Conservation (phyloP, 2,113 vertebrate species). For the Ifrita kowaldi region DNA sequence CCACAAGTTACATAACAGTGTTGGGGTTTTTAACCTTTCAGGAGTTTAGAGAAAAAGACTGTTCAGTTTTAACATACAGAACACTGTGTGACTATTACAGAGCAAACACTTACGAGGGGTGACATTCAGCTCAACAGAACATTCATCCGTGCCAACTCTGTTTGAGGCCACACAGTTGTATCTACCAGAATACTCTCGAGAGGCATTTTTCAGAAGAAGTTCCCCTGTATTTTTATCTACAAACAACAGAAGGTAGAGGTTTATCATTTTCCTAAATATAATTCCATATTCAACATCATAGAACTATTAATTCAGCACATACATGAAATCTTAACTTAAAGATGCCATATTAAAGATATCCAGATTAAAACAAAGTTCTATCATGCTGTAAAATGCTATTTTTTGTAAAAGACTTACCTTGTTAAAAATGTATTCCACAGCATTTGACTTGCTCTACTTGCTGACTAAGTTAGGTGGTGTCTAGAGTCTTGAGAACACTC, state of each 20-base stretch:
- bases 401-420: background rate
- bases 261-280: background rate
- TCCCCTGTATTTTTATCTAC: constrained; percentile 80
- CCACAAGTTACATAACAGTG: background rate
- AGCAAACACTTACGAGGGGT: constrained; percentile 83
- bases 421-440: background rate
- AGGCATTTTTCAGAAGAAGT: constrained; percentile 85
- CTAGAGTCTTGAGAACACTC: background rate
- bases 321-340: background rate
- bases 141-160: constrained; percentile 85
- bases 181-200: constrained; percentile 78
- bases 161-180: constrained; percentile 85
- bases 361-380: background rate
- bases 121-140: constrained; percentile 78
- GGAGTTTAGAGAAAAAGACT: background rate
- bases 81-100: background rate
- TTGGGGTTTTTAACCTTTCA: background rate
- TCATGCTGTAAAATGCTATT: background rate
- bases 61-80: background rate
- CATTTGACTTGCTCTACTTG: background rate
- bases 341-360: fast-evolving
- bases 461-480: background rate
- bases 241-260: background rate
- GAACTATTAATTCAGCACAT: background rate
- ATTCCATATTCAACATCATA: background rate